These are phyloP conservation scores for Penelope pileata DNA, from an alignment of 2,113 vertebrate species.

Conservation along the genomic window DNA sequence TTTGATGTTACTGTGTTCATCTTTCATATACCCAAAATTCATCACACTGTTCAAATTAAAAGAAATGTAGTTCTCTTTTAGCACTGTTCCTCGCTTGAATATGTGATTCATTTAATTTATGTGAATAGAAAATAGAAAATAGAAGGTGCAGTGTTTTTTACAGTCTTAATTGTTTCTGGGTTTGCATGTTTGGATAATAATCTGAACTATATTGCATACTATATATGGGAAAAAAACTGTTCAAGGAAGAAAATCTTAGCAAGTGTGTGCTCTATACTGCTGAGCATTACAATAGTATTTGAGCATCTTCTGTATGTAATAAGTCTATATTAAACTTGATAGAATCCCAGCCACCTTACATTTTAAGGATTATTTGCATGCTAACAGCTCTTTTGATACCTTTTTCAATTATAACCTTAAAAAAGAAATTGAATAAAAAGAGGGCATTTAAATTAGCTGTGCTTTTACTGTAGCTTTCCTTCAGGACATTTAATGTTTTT, in stretches of 20 bases:
- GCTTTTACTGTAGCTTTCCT: not conserved
- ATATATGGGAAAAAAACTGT: not conserved
- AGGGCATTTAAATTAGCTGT: not conserved
- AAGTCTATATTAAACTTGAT: not conserved
- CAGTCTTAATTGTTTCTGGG: not conserved
- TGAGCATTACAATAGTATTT: not conserved
- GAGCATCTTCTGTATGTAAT: not conserved
- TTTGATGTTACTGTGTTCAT: not conserved
- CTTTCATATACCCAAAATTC: not conserved
- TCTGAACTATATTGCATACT: not conserved
- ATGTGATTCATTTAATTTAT: not conserved
- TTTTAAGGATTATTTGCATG: not conserved
- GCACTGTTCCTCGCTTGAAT: not conserved
- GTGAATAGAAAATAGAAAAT: not conserved
- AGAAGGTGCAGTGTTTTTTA: not conserved
- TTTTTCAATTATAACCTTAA: not conserved
- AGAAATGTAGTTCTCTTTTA: not conserved
- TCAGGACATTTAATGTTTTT: not conserved
- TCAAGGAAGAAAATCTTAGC: not conserved
- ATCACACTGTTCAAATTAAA: not conserved
- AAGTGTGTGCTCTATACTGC: not conserved
- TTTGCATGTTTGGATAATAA: not conserved
- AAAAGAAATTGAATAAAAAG: not conserved
- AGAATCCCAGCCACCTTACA: not conserved
- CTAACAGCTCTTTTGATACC: not conserved